A percentile compares a stretch with the other conserved stretches of the same genome.
Conservation (phyloP, 2,113 vertebrate species). For the Hiodon tergisus region DNA sequence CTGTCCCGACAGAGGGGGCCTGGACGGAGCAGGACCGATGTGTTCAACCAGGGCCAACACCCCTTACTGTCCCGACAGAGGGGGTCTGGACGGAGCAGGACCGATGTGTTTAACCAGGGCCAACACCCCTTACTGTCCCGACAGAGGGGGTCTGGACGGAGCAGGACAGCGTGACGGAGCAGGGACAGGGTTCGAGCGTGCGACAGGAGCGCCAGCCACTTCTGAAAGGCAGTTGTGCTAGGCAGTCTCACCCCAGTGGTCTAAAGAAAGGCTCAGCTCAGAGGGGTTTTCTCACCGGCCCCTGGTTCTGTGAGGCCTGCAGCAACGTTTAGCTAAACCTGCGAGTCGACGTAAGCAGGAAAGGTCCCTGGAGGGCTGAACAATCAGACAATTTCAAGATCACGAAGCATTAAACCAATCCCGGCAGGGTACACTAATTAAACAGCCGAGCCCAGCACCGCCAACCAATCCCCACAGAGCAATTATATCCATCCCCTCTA, state of each 20-base stretch:
- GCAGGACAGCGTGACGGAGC: no score
- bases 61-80: no score
- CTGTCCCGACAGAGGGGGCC: no score
- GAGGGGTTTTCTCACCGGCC: conserved; percentile 40
- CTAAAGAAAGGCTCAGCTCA: conserved; percentile 18
- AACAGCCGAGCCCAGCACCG: conserved; percentile 99
- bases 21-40: no score
- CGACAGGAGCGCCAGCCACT: not conserved
- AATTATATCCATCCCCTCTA: conserved; percentile 99
- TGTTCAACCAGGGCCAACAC: no score
- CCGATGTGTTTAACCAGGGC: no score
- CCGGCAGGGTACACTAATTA: conserved; percentile 99
- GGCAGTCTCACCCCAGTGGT: no score
- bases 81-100: no score
- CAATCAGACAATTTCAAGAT: conserved; percentile 99
- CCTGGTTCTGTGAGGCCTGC: conserved; percentile 49
- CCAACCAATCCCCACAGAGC: conserved; percentile 99
- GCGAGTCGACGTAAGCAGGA: conserved; percentile 66
- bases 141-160: not conserved
- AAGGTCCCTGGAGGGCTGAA: conserved; percentile 81
- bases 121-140: no score
- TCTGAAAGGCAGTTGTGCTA: not conserved
- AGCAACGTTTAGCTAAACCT: conserved; percentile 82
- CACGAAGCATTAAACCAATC: conserved; percentile 98
- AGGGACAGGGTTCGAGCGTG: not conserved